Conservation (phyloP, 2,888 invertebrate species). For the Polietes domitor region DNA sequence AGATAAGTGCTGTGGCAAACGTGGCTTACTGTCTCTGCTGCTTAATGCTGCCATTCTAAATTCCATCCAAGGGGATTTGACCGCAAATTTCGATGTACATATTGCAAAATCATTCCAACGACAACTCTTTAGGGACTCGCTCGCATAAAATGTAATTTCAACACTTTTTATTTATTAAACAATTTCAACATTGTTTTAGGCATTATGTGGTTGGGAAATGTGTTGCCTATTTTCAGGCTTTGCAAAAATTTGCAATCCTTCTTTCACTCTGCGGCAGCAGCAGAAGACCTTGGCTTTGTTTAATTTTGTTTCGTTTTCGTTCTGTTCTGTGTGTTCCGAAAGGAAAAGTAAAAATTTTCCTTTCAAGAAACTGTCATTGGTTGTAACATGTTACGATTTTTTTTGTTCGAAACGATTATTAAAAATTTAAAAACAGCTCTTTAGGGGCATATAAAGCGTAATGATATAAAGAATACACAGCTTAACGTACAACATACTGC, state of each 20-base stretch:
- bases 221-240: neutral
- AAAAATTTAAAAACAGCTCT: slow-evolving; percentile 57
- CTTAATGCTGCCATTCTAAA: too few relatives aligned
- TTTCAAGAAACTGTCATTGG: neutral
- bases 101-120: neutral
- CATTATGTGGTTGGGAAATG: neutral
- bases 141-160: neutral
- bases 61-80: too few relatives aligned
- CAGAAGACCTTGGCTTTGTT: neutral
- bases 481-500: too few relatives aligned
- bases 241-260: neutral
- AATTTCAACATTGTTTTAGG: neutral
- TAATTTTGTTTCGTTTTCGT: neutral
- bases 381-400: neutral
- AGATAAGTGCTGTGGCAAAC: too few relatives aligned
- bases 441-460: slow-evolving; percentile 49
- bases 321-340: neutral
- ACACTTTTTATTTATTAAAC: slow-evolving; percentile 6
- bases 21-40: too few relatives aligned
- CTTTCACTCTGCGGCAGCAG: neutral
- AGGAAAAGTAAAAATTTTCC: slow-evolving; percentile 4
- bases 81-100: neutral
- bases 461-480: slow-evolving; percentile 38
- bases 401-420: slow-evolving; percentile 38
- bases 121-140: neutral